These are phyloP conservation scores for Drosophila tripunctata DNA, from an alignment of 2,888 invertebrate genomes.

Conservation along the genomic window DNA sequence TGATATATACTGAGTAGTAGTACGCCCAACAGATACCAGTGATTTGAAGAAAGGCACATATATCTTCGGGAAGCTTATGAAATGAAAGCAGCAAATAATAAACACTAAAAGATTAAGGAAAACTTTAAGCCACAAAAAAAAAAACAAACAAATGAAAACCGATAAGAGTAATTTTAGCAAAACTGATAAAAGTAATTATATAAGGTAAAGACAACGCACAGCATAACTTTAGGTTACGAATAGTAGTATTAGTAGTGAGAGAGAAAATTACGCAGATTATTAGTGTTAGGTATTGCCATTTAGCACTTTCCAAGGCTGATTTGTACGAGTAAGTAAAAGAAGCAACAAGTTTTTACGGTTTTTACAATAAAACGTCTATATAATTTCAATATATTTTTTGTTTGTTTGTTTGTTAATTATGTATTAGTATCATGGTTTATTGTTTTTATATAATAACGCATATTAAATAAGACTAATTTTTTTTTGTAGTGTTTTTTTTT, in stretches of 20 bases:
- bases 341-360: slow-evolving; percentile 77
- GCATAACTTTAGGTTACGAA: slow-evolving; percentile 50
- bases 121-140: slow-evolving; percentile 2
- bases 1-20: too few species aligned
- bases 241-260: slow-evolving; percentile 49
- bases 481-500: slow-evolving; percentile 9
- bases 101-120: slow-evolving; percentile 3
- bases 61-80: slow-evolving; percentile 12
- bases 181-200: slow-evolving; percentile 11
- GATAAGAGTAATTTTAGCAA: slow-evolving; percentile 15
- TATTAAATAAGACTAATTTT: slow-evolving; percentile 59
- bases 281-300: slow-evolving; percentile 57
- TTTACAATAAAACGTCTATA: slow-evolving; percentile 81
- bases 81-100: slow-evolving; percentile 8
- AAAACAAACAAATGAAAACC: slow-evolving; percentile 3
- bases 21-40: slow-evolving; percentile 37
- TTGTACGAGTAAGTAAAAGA: slow-evolving; percentile 65
- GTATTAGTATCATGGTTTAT: slow-evolving; percentile 38
- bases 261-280: slow-evolving; percentile 50
- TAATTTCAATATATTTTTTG: slow-evolving; percentile 68
- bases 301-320: slow-evolving; percentile 66
- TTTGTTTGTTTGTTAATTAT: slow-evolving; percentile 47
- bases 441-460: slow-evolving; percentile 55
- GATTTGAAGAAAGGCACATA: slow-evolving; percentile 30
- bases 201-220: slow-evolving; percentile 60